Base-by-base conservation (phyloP, 92 coral and sea anemone species). In the Metridium senile region DNA sequence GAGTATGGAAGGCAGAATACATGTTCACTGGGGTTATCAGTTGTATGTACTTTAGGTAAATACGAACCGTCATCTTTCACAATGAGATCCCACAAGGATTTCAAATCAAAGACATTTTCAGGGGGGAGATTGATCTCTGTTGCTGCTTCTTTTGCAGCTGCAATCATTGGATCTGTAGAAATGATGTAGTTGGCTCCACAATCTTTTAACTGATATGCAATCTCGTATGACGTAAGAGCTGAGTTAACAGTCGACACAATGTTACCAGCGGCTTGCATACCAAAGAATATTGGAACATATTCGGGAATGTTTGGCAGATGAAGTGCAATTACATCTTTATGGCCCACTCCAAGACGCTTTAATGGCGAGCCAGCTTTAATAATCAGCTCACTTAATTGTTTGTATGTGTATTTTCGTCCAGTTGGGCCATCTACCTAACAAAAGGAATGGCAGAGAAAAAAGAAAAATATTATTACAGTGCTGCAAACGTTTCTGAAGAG, bases 41-140 rank as follows among this genome's bases (percentile, higher is more conserved):
- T 69, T n/a, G 86, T 82, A 75, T 81, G 54, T 9, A 79, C 52
- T 17, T 67, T 33, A 10, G 95, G 86, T 62, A 87, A 79, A 25
- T 70, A 71, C 19, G 69, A 70, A 1, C 98, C 98, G 77, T 93
- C 95, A 46, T 93, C 98, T 21, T 35, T 58, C 29, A 84, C 43
- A 13, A 93, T 76, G 4, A 84, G 54, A 1, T 75, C 67, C 18
- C 83, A 68, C 27, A 93, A 77, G 26, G 58, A 63, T 20, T 91
- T 89, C n/a, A 87, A 88, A n/a, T 87, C 89, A 46, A 90, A 70
- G 9, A 90, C 95, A 49, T 83, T 66, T 33, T 91, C 93, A 2
- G 78, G 62, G 45, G 81, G 77, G 19, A 93, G 35, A 23, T 89
- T 93, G 67, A 67, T 87, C 43, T 75, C 66, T 4, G 76, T 26